Percentiles rank a stretch among this genome's conserved stretches.
phyloP scores from a whole-genome alignment of 2,113 vertebrate genomes.

The Nymphicus hollandicus region DNA sequence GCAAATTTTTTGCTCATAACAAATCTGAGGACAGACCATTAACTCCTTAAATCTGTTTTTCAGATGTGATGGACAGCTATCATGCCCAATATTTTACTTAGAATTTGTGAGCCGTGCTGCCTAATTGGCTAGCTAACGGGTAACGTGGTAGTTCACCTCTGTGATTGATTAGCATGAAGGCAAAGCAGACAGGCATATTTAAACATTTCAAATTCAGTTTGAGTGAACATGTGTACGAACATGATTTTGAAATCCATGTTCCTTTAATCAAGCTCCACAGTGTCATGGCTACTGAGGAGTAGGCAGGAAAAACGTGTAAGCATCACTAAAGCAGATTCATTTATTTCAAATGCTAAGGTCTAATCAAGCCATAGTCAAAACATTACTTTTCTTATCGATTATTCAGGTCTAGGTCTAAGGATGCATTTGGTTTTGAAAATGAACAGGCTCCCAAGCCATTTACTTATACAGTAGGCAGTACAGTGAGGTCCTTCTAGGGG shows the following conservation, averaged over 20 bases:
- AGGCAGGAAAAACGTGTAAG: neutral
- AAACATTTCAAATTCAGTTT: constrained; percentile 10
- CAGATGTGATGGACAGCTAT: constrained; percentile 1
- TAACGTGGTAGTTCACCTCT: neutral
- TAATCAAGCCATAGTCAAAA: neutral
- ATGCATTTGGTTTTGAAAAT: neutral
- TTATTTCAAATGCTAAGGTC: neutral
- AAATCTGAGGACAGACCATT: neutral
- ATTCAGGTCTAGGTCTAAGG: neutral
- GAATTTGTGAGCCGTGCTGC: neutral
- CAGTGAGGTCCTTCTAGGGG: neutral
- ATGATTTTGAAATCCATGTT: neutral
- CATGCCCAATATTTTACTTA: constrained; percentile 7
- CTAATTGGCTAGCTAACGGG: constrained; percentile 1
- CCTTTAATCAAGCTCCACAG: constrained; percentile 1
- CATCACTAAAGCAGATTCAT: neutral
- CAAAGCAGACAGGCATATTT: constrained; percentile 27
- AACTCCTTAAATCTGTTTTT: neutral
- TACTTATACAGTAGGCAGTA: neutral
- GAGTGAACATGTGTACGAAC: neutral
- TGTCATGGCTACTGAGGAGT: neutral
- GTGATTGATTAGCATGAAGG: constrained; percentile 35
- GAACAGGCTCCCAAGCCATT: neutral
- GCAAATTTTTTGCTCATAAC: neutral
- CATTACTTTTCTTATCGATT: neutral